A percentile compares a stretch with the other conserved stretches of the same genome.
Conservation (phyloP, 2,888 invertebrate species). For the Lasiommata megera region DNA sequence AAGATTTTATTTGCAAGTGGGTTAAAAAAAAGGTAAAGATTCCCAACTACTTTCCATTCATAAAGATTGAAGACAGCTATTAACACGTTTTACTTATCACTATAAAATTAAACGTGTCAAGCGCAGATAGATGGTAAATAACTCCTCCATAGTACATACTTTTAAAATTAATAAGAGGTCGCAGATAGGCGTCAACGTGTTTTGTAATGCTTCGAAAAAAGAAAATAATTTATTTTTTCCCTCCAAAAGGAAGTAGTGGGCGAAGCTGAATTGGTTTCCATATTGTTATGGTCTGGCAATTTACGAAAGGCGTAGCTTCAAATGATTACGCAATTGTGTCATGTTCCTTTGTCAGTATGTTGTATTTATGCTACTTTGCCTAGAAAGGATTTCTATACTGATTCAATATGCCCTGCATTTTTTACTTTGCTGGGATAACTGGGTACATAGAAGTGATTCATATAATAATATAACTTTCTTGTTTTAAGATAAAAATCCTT, state of each 20-base stretch:
- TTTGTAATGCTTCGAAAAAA: slow-evolving; percentile 45
- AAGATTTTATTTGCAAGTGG: not conserved
- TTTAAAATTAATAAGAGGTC: slow-evolving; percentile 6
- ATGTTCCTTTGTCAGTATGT: slow-evolving; percentile 24
- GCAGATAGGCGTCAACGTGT: slow-evolving; percentile 40
- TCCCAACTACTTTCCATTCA: too few relatives aligned
- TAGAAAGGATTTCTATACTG: not conserved
- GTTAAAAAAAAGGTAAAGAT: too few relatives aligned
- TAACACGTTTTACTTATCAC: too few relatives aligned
- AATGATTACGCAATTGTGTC: slow-evolving; percentile 41
- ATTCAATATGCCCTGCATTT: not conserved
- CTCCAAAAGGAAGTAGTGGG: slow-evolving; percentile 55
- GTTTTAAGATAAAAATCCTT: too few relatives aligned
- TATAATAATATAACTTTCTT: too few relatives aligned
- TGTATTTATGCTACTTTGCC: slow-evolving; percentile 6
- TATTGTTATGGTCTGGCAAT: slow-evolving; percentile 38
- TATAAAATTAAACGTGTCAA: too few relatives aligned
- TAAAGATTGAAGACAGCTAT: too few relatives aligned
- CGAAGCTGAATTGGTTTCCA: slow-evolving; percentile 46
- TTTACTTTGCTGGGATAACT: not conserved
- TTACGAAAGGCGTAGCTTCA: slow-evolving; percentile 40
- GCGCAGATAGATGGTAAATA: too few relatives aligned
- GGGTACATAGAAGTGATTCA: too few relatives aligned
- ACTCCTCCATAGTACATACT: not conserved
- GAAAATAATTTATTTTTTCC: slow-evolving; percentile 43